Evolutionary conservation across 2,113 vertebrate species (phyloP).

Genomic region (Anoplopoma fimbria): DNA sequence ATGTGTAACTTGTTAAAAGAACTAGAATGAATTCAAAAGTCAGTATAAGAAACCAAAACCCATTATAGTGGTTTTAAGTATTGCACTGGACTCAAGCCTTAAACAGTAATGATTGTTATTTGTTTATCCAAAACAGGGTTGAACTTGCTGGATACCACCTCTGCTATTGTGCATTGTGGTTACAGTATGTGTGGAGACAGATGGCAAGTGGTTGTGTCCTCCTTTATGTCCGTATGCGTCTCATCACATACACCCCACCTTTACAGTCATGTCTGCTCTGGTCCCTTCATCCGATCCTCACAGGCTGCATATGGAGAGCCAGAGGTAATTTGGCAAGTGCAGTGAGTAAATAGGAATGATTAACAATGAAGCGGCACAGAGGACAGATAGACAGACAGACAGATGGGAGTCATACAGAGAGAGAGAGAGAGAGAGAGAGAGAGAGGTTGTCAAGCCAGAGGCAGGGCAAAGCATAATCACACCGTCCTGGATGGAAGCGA

Average conservation of each 20-base stretch:
- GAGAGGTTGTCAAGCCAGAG: not conserved
- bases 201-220: not conserved
- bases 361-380: slow-evolving; percentile 24
- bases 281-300: slow-evolving; percentile 14
- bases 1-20: not conserved
- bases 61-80: not conserved
- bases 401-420: slow-evolving; percentile 22
- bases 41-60: not conserved
- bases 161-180: not conserved
- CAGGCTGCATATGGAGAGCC: slow-evolving; percentile 31
- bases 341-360: slow-evolving; percentile 39
- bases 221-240: not conserved
- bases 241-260: slow-evolving; percentile 12
- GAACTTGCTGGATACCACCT: not conserved
- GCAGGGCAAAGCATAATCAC: slow-evolving; percentile 21
- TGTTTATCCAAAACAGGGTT: not conserved
- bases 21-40: not conserved
- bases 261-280: slow-evolving; percentile 1
- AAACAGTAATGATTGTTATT: not conserved
- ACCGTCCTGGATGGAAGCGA: slow-evolving; percentile 1
- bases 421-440: not conserved
- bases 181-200: not conserved
- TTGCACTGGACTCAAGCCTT: not conserved
- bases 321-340: slow-evolving; percentile 24
- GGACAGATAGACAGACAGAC: slow-evolving; percentile 14